Base-by-base conservation (phyloP, 1,140 invertebrate species). In the Heterodera carotae region DNA sequence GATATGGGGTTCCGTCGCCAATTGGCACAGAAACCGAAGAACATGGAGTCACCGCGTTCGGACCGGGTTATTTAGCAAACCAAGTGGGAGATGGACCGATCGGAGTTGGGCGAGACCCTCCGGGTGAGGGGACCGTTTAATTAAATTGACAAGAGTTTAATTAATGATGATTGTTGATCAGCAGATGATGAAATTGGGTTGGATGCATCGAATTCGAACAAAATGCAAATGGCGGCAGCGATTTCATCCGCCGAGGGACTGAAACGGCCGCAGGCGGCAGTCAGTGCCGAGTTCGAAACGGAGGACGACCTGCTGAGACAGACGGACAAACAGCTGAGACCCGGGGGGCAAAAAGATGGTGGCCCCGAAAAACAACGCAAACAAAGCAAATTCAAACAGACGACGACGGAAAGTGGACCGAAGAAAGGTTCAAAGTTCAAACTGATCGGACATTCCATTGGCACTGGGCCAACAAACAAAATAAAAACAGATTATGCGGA, bases 271-370 rank as follows among this genome's bases (percentile, higher is more conserved):
- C 56, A 33, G 53, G 76, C 77, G 39, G 70, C 70, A 36, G 67
- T 82, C 34, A 80, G 68, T 25, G 77, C 82, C n/a, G 83, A 83
- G n/a, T 87, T 87, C 69, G 85, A 86, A 73, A 85, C 84, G 36
- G 71, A 82, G 33, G 84, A 87, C 60, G 86, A 87, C 71, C 60
- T 60, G 73, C 72, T 27, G 27, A 39, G 59, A 8, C 39, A 31
- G 12, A 27, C 33, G 59, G 36, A 59, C 7, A 34, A 59, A 6
- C 7, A 12, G 53, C 7, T 7, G 15, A 53, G 15, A 34, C 34
- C 6, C 29, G 53, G 43, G n/a, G 34, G 8, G 22, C 7, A 27
- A 73, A 53, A 29, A 56, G 48, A 27, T 33, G 70, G 29, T 53
- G 27, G 2, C 4, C 53, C 2, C 10, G 60, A 22, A 27, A 31